These are phyloP conservation scores for Philaenus spumarius DNA, from an alignment of 1,140 invertebrate species.

Conservation along the genomic window DNA sequence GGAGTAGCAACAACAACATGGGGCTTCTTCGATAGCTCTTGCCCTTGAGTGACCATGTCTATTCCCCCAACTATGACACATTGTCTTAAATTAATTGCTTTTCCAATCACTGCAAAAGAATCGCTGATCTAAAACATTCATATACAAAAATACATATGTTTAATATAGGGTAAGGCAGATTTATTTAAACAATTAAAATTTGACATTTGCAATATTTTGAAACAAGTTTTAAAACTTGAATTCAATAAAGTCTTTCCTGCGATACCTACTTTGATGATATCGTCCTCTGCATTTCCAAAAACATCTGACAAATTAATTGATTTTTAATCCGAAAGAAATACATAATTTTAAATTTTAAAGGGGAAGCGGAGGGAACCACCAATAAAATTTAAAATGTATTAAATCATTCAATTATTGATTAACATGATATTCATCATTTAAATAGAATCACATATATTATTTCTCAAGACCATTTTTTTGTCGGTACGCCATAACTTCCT, in stretches of 20 bases:
- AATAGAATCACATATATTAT: no score
- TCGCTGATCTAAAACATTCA: constrained; percentile 68
- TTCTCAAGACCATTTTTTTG: no score
- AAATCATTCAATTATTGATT: no score
- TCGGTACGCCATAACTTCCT: no score
- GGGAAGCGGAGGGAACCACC: no score
- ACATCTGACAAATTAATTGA: no score
- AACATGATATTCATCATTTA: no score
- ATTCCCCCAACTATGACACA: constrained; percentile 87
- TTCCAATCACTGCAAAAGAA: constrained; percentile 84
- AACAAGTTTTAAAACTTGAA: neutral
- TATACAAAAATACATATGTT: constrained; percentile 6
- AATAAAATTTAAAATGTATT: no score
- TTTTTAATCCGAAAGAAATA: no score
- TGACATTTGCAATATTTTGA: neutral
- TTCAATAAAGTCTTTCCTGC: neutral
- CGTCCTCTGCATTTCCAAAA: neutral
- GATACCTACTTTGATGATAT: neutral
- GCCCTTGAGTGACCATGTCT: constrained; percentile 85
- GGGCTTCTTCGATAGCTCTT: constrained; percentile 77
- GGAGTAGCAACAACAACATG: constrained; percentile 94
- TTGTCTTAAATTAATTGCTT: constrained; percentile 74
- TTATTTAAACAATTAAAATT: no score
- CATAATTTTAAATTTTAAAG: no score
- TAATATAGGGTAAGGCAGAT: no score